A percentile compares a stretch with the other conserved stretches of the same genome.
These are phyloP conservation scores for Anolis apletophallus DNA, from an alignment of 2,797 vertebrate genomes.

Conservation along the genomic window DNA sequence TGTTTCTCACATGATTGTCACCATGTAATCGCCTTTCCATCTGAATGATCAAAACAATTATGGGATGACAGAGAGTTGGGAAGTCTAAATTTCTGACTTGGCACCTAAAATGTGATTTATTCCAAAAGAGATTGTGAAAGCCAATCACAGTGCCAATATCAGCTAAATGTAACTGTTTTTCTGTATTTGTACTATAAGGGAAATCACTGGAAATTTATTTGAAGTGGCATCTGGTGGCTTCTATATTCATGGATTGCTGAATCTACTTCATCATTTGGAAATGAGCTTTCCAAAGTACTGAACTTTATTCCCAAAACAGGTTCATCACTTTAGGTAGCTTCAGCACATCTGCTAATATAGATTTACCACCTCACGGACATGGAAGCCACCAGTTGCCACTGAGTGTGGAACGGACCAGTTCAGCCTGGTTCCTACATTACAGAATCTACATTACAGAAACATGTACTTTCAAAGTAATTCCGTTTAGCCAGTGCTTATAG, in stretches of 20 bases:
- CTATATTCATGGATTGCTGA: too few species aligned
- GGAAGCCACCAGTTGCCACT: too few species aligned
- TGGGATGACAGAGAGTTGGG: too few species aligned
- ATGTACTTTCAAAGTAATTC: background rate
- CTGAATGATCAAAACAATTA: constrained; percentile 1
- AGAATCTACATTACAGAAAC: background rate
- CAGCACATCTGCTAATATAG: too few species aligned
- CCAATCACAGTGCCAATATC: background rate
- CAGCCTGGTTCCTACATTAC: background rate
- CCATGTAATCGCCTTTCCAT: background rate
- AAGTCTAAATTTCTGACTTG: background rate
- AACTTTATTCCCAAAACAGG: too few species aligned
- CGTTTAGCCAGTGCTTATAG: background rate
- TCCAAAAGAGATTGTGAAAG: background rate
- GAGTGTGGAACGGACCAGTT: background rate
- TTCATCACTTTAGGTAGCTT: too few species aligned
- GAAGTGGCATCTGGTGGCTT: too few species aligned
- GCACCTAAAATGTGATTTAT: background rate
- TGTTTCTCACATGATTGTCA: background rate
- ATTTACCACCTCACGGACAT: too few species aligned
- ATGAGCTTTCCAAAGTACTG: too few species aligned
- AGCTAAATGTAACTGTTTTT: background rate
- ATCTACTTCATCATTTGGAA: too few species aligned
- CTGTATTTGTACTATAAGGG: background rate
- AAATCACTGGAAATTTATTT: background rate